These are phyloP conservation scores for Pyrrhosoma nymphula DNA, from an alignment of 2,888 invertebrate genomes.

Conservation along the genomic window DNA sequence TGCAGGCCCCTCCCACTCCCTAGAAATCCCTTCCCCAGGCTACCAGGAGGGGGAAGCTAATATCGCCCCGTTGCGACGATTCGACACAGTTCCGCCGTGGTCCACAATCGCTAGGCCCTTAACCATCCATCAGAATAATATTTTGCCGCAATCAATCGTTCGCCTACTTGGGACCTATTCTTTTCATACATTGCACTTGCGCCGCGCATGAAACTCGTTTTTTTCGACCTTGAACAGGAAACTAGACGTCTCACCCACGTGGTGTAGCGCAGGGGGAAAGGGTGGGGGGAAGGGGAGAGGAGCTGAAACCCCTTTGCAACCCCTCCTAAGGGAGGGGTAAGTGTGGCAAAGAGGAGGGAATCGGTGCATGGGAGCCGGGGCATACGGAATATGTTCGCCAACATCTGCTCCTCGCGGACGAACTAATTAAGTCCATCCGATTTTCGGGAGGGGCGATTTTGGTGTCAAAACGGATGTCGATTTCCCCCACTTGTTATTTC, in stretches of 20 bases:
- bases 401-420: slow-evolving; percentile 7
- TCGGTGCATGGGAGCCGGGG: not conserved
- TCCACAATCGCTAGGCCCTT: not conserved
- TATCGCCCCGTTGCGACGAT: slow-evolving; percentile 35
- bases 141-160: slow-evolving; percentile 58
- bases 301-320: not conserved
- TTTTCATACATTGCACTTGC: not conserved
- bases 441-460: not conserved
- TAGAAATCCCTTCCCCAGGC: not conserved
- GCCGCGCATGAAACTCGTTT: not conserved
- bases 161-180: not conserved
- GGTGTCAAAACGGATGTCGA: slow-evolving; percentile 23
- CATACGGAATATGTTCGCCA: not conserved
- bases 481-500: slow-evolving; percentile 5
- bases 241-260: not conserved
- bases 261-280: not conserved
- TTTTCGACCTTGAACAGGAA: not conserved
- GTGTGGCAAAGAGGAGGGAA: not conserved
- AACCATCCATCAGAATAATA: slow-evolving; percentile 58
- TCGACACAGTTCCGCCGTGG: slow-evolving; percentile 26
- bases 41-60: not conserved
- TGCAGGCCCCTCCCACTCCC: not conserved
- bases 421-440: not conserved
- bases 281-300: not conserved
- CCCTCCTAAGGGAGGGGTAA: not conserved